Conservation (phyloP, 2,797 vertebrate genomes). For the Ceryle rudis region DNA sequence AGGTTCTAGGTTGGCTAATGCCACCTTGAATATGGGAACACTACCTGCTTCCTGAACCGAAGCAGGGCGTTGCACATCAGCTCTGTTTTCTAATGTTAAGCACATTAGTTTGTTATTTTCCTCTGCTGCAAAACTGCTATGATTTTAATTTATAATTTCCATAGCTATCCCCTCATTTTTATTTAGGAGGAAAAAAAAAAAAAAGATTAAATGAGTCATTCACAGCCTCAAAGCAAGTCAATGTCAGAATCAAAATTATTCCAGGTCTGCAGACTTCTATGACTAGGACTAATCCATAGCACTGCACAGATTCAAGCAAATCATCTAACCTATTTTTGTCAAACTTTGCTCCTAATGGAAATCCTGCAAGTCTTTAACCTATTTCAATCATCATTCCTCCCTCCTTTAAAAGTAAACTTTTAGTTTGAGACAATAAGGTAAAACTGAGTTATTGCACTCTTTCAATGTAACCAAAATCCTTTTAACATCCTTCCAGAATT, state of each 20-base stretch:
- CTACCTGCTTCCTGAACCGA: background rate
- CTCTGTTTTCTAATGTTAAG: background rate
- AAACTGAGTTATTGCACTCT: background rate
- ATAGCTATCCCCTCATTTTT: background rate
- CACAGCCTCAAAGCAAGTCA: slow-evolving; percentile 54
- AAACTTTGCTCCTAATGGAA: slow-evolving; percentile 46
- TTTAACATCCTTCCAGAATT: background rate
- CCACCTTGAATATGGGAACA: background rate
- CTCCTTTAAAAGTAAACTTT: background rate
- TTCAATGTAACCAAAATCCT: background rate
- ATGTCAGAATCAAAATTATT: slow-evolving; percentile 44
- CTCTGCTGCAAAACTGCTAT: background rate
- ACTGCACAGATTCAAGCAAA: slow-evolving; percentile 29
- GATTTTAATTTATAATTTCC: slow-evolving; percentile 30
- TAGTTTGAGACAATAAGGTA: background rate
- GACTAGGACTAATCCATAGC: slow-evolving; percentile 53
- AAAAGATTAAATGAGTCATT: slow-evolving; percentile 35
- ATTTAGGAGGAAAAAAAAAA: background rate
- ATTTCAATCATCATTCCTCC: slow-evolving; percentile 42
- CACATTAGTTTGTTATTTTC: slow-evolving; percentile 6
- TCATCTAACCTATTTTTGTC: slow-evolving; percentile 66
- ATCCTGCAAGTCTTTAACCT: slow-evolving; percentile 60
- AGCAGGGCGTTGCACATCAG: background rate
- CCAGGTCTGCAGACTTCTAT: slow-evolving; percentile 5
- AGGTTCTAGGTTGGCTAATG: background rate